phyloP scores from a whole-genome alignment of 1,140 invertebrate genomes.

The Chironomus striatipennis region DNA sequence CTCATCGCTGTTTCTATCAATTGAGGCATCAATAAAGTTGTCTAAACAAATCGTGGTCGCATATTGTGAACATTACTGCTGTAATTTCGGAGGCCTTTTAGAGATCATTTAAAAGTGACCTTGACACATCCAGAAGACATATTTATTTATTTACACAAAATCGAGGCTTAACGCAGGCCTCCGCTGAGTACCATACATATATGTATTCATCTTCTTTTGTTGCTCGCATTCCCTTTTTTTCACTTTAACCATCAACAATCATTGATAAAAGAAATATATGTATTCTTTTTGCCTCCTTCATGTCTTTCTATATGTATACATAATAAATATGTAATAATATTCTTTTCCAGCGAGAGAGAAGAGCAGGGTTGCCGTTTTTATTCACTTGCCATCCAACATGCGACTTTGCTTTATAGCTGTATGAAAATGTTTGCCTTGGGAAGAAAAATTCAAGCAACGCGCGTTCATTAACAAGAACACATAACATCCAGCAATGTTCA shows the following conservation, averaged over 20 bases:
- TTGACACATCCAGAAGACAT: background rate
- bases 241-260: slow-evolving; percentile 12
- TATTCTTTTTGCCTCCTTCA: too few species aligned
- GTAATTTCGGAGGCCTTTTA: background rate
- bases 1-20: too few species aligned
- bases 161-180: background rate
- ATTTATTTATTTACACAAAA: background rate
- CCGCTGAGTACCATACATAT: background rate
- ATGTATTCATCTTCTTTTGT: background rate
- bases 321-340: background rate
- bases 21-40: background rate
- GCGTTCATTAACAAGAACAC: slow-evolving; percentile 7
- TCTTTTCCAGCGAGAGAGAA: background rate
- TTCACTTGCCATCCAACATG: background rate
- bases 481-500: background rate
- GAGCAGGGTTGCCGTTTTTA: background rate
- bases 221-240: background rate
- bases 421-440: slow-evolving; percentile 6
- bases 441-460: background rate
- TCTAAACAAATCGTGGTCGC: background rate
- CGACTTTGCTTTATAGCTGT: background rate
- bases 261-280: background rate
- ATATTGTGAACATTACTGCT: too few species aligned
- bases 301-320: background rate
- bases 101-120: slow-evolving; percentile 12